Conservation (phyloP, 1,140 invertebrate species). For the Hylaeus anthracinus region DNA sequence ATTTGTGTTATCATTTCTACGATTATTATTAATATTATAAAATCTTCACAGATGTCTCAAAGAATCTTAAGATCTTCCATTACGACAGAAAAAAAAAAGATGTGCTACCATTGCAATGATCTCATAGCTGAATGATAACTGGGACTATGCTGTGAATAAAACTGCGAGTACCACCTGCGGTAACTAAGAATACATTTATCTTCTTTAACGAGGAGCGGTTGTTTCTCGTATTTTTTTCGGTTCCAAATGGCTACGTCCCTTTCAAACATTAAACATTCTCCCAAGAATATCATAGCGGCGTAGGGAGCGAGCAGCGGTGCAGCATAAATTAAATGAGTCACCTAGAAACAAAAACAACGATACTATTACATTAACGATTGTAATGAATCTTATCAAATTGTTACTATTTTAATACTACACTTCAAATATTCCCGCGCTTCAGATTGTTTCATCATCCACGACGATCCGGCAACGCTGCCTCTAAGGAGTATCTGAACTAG, state of each 20-base stretch:
- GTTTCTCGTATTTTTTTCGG: conserved; percentile 88
- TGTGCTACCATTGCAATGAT: conserved; percentile 70
- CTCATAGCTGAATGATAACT: conserved; percentile 78
- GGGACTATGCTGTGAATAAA: conserved; percentile 91
- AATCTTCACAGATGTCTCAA: background rate
- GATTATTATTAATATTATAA: conserved; percentile 15
- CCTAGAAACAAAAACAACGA: conserved; percentile 71
- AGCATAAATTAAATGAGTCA: conserved; percentile 89
- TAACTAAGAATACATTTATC: conserved; percentile 88
- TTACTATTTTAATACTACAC: no score
- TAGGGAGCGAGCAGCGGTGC: conserved; percentile 83
- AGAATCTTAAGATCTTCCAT: background rate
- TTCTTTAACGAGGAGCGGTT: conserved; percentile 88
- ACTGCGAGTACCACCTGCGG: conserved; percentile 92
- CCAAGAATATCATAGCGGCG: conserved; percentile 85
- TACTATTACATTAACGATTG: background rate
- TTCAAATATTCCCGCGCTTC: no score
- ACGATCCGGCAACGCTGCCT: no score
- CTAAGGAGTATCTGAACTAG: no score
- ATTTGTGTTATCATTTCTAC: background rate
- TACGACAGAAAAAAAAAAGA: background rate
- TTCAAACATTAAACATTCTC: conserved; percentile 91
- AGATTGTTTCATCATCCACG: no score
- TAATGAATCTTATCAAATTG: background rate
- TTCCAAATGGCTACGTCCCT: conserved; percentile 95